Base-by-base conservation (phyloP, 2,888 invertebrate species). In the Eutolmus rufibarbis region DNA sequence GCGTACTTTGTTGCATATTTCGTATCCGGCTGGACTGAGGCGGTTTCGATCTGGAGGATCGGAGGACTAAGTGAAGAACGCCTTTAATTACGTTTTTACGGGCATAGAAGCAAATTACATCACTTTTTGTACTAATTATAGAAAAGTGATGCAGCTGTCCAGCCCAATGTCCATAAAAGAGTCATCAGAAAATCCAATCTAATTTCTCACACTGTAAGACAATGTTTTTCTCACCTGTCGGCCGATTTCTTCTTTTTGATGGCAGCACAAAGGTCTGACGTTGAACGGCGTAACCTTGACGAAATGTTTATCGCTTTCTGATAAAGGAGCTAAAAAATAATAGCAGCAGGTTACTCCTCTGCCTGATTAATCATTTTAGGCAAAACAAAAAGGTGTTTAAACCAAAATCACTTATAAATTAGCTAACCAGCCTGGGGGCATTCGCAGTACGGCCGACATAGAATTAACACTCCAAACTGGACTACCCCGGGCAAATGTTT, bases 91-190 rank as follows among this genome's bases (percentile, higher is more conserved):
- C 79, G 19, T 79, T 79, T 79, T 79, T 79, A 79, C 51, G 31
- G 28, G 46, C n/a, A 51, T 31, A 56, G 28, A 28, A 51, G 51
- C 23, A 66, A 66, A 31, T 79, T 79, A 79, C 79, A 79, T 79
- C 79, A 79, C 46, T 51, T 51, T 79, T 79, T 79, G 46, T 51
- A 79, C 79, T 79, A 79, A 79, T n/a, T 79, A 51, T 79, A 79
- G 79, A 79, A 79, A 51, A 51, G 31, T 79, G 79, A 79, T 79
- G 79, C 79, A 51, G 51, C 51, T 66, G 66, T 9, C 28, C 66
- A 28, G 14, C 66, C 66, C 3, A 34, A 76, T n/a, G 19, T 51
- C 79, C 51, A 51, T 79, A 79, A 46, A 79, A 40, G 31, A 14
- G 79, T 51, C 79, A 43, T 40, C 19, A 79, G 51, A 79, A 51